Base-by-base conservation (phyloP, 2,113 vertebrate genomes). In the Anoplopoma fimbria region DNA sequence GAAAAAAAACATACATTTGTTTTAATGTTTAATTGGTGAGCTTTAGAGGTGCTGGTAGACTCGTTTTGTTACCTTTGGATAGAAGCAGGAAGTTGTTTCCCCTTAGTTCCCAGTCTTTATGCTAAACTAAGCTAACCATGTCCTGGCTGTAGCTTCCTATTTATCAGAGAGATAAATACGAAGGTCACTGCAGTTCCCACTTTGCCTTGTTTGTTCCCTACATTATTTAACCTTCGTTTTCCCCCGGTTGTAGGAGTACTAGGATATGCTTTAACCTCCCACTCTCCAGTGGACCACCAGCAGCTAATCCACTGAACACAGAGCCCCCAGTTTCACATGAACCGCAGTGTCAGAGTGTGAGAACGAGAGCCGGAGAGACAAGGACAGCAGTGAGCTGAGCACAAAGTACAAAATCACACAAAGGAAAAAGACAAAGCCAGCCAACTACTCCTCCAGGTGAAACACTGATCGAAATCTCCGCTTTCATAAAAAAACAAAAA, bases 271-370 rank as follows among this genome's bases (percentile, higher is more conserved):
- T n/a, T n/a, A n/a, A n/a, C n/a, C 2, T 27, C 12, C 36, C 31
- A 9, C 15, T 29, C 42, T 70, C 57, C 40, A 57, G 4, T 3
- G 13, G 49, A 61, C 49, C 55, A 42, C 47, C 40, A 47, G 38
- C 72, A 68, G 65, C 42, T 87, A 85, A 89, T 84, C 84, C 74
- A 63, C 40, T 13, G n/a, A 58, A 81, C 77, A 74, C 79, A 78
- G 12, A 14, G 65, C 53, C n/a, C 45, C 72, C n/a, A 79, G 69
- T 77, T 81, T 85, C 87, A 84, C 73, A 79, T 58, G 78, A 82
- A 90, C 34, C 3, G 3, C 69, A 51, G 14, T 25, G 58, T 62
- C 42, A 58, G 53, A 73, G 62, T 57, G 63, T 69, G 82, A 78
- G 83, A 78, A 55, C 33, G 51, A 49, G 58, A 61, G 29, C 2